Evolutionary conservation across 2,888 invertebrate genomes (phyloP).

Genomic region (Tetranychus truncatus): DNA sequence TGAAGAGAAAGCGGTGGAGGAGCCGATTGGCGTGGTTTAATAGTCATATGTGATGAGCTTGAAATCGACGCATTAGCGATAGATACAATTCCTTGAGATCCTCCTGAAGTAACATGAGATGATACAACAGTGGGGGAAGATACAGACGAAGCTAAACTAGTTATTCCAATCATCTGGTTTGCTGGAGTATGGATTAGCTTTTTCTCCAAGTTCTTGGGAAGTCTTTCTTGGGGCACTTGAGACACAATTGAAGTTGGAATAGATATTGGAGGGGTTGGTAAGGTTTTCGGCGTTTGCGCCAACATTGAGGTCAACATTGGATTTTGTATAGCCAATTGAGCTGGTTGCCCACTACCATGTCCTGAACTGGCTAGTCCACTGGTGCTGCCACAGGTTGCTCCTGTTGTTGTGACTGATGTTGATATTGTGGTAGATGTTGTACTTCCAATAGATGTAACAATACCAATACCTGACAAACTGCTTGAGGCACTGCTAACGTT

Average conservation of each 20-base stretch:
- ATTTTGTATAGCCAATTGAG: conserved; percentile 26
- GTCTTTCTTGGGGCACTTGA: conserved; percentile 43
- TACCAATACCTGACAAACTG: neutral
- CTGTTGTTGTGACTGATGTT: neutral
- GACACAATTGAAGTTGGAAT: conserved; percentile 25
- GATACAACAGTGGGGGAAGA: conserved; percentile 1
- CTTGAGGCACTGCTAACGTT: neutral
- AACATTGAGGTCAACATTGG: conserved; percentile 59
- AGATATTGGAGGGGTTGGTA: conserved; percentile 24
- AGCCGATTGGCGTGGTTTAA: conserved; percentile 3
- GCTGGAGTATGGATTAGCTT: conserved; percentile 27
- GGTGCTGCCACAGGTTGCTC: neutral
- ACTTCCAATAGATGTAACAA: neutral
- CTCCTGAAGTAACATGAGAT: conserved; percentile 4
- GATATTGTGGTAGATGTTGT: neutral
- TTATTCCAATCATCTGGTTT: conserved; percentile 11
- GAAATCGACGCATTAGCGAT: neutral
- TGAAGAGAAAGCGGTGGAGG: neutral
- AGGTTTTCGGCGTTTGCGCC: conserved; percentile 45
- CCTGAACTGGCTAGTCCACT: neutral
- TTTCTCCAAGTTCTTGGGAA: conserved; percentile 31
- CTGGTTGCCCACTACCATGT: conserved; percentile 9
- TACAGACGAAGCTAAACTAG: neutral
- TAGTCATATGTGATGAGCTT: neutral
- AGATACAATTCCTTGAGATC: neutral